Evolutionary conservation across 2,797 vertebrate species (phyloP).

Genomic region (Hemitrygon akajei): DNA sequence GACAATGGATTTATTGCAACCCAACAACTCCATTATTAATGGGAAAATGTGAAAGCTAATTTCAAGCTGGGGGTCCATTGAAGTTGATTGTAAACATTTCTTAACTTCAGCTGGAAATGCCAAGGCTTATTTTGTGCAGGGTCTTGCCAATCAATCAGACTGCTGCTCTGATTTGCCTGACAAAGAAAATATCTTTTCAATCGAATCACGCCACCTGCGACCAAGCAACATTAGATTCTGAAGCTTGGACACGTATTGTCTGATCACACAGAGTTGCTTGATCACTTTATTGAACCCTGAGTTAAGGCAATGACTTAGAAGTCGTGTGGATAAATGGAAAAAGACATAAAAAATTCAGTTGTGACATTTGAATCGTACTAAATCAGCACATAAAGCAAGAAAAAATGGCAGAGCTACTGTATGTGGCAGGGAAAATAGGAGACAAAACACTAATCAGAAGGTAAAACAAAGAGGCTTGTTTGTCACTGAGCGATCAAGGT

Average conservation of each 20-base stretch:
- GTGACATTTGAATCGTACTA: background rate
- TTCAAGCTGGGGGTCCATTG: background rate
- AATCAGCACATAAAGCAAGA: background rate
- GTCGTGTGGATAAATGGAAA: background rate
- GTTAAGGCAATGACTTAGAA: background rate
- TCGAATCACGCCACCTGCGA: background rate
- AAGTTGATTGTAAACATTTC: background rate
- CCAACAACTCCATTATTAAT: background rate
- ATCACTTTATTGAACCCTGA: background rate
- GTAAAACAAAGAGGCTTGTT: background rate
- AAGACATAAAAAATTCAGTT: background rate
- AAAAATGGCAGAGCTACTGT: background rate
- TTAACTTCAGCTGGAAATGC: background rate
- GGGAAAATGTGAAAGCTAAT: background rate
- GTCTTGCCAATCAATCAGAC: background rate
- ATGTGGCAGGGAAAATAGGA: background rate
- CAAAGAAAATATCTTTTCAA: background rate
- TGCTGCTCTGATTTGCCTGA: background rate
- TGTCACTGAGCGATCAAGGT: background rate
- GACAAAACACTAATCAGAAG: background rate
- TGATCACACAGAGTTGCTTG: background rate
- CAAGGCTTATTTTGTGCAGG: background rate
- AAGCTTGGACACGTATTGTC: background rate
- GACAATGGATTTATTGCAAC: background rate
- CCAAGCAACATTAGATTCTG: background rate